These are phyloP conservation scores for Myioborus melanocephalus DNA, from an alignment of 2,797 vertebrate species.

Conservation along the genomic window DNA sequence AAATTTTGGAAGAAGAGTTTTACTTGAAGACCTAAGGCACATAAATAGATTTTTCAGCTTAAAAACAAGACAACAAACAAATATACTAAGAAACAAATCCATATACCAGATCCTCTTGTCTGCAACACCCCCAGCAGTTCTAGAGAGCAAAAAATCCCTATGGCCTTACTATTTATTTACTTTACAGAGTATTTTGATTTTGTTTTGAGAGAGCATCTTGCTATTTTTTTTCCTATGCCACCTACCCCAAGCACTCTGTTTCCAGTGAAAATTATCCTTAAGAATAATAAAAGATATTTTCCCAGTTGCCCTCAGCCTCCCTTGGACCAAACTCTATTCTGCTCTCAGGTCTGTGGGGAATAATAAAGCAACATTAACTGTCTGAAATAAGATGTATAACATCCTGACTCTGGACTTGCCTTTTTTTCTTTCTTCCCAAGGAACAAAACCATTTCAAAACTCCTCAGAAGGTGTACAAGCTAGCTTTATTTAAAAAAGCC, in stretches of 20 bases:
- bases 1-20: not conserved
- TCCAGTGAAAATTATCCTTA: not conserved
- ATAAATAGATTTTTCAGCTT: conserved; percentile 39
- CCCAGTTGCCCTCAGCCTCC: not conserved
- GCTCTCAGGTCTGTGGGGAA: not conserved
- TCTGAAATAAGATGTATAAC: not conserved
- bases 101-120: not conserved
- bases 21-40: conserved; percentile 4
- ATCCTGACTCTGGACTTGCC: not conserved
- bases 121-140: not conserved
- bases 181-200: not conserved
- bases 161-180: not conserved
- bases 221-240: not conserved
- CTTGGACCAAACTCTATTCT: not conserved
- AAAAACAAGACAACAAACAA: not conserved
- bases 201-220: not conserved
- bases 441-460: not conserved
- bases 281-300: not conserved
- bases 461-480: not conserved
- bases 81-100: not conserved
- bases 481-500: not conserved
- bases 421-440: not conserved
- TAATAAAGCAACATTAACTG: not conserved
- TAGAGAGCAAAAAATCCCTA: not conserved
- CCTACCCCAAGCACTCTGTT: not conserved